Evolutionary conservation across 30 jellyfish, hydroid and myxozoan species (phyloP), one percentile per base, ranked within the genome.

Genomic region (Morbakka virulenta): DNA sequence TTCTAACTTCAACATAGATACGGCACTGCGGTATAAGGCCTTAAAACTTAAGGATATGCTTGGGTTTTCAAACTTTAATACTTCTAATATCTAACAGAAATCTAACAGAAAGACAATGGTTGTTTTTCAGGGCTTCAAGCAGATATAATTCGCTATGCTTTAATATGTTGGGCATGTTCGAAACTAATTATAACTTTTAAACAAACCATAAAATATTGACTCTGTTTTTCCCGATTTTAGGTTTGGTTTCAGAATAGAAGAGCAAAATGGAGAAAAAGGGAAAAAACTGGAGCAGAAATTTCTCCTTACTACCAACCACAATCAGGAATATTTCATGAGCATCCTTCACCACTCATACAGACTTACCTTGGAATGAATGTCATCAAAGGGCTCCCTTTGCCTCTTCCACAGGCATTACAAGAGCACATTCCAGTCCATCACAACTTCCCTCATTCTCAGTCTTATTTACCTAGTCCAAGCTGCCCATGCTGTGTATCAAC

Each of bases 191-290:
- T n/a, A n/a, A n/a, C n/a, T n/a, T n/a, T n/a, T n/a, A n/a, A n/a
- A n/a, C n/a, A n/a, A n/a, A n/a, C n/a, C n/a, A n/a, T n/a, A n/a
- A n/a, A n/a, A n/a, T n/a, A n/a, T n/a, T n/a, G n/a, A n/a, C 20
- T 29, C 28, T 28, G 2, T 35, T 62, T 79, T 1, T 47, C 3
- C 14, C 21, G 29, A 0, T 36, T 50, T 27, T 0, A 84, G 95
- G 95, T 84, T 2, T 84, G 95, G 95, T 84, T 84, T 52, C 95
- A 84, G 57, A 84, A 84, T 76, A 71, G 95, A 65, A 65, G 95
- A 21, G 95, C 95, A 32, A 84, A 84, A 76, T 84, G 95, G 95
- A 50, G 95, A 63, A 84, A 84, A 62, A 74, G 75, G 64, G 95
- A 84, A 65, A 79, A 85, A 32, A 82, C 94, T 2, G 94, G 74